phyloP scores from a whole-genome alignment of 2,888 invertebrate genomes.

The Caenorhabditis sp. region DNA sequence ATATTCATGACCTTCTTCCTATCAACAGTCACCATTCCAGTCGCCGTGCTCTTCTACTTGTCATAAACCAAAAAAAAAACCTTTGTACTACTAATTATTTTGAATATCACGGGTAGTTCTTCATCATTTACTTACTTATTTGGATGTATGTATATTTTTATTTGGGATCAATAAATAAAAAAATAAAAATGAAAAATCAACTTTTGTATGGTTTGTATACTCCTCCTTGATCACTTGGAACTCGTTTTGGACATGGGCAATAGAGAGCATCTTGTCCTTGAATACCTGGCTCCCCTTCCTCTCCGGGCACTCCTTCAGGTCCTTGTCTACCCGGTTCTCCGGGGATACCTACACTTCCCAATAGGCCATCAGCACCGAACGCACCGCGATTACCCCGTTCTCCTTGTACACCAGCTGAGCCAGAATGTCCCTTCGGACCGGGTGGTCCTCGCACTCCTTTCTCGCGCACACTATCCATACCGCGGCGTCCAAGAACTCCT shows the following conservation, averaged over 20 bases:
- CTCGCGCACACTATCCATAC: conserved; percentile 43
- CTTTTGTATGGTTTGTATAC: conserved; percentile 38
- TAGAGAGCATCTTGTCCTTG: conserved; percentile 46
- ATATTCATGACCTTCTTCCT: conserved; percentile 64
- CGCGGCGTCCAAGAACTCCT: conserved; percentile 34
- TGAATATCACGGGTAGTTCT: not conserved
- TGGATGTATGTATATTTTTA: not conserved
- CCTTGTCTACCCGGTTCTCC: conserved; percentile 36
- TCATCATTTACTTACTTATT: not conserved
- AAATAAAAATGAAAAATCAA: not conserved
- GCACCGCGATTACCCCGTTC: conserved; percentile 33
- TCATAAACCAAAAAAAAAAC: conserved; percentile 6
- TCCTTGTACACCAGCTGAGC: conserved; percentile 31
- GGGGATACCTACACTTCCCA: conserved; percentile 19
- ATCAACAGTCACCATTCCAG: conserved; percentile 62
- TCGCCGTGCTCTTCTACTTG: conserved; percentile 61
- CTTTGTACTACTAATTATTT: not conserved
- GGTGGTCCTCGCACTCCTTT: conserved; percentile 42
- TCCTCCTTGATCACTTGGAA: conserved; percentile 19
- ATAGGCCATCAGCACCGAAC: conserved; percentile 29
- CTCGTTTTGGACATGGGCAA: conserved; percentile 45
- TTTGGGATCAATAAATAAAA: not conserved
- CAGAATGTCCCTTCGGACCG: conserved; percentile 30
- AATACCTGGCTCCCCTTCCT: conserved; percentile 18
- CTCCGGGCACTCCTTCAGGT: conserved; percentile 23